Conservation (phyloP, 1,140 invertebrate species). For the Pseudoatta argentina region DNA sequence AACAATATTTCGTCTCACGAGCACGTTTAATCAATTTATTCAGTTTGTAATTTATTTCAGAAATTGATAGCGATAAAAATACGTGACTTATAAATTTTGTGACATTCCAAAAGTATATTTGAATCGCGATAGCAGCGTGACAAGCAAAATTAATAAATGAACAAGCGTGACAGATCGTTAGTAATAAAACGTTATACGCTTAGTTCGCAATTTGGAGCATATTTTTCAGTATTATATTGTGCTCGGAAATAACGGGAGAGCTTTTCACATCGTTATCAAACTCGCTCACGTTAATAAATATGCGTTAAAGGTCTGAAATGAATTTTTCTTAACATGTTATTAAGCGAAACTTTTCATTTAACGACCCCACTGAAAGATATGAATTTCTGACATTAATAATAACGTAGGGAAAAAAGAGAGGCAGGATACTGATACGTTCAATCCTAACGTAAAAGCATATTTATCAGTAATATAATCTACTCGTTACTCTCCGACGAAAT, state of each 20-base stretch:
- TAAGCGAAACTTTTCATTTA: background rate
- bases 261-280: background rate
- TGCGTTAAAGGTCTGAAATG: background rate
- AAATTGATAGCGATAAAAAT: background rate
- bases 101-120: background rate
- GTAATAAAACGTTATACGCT: background rate
- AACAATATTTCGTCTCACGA: background rate
- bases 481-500: background rate
- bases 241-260: background rate
- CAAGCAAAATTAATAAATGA: conserved; percentile 14
- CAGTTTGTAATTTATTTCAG: background rate
- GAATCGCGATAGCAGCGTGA: background rate
- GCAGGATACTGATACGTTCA: background rate
- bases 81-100: background rate
- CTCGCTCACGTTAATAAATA: background rate
- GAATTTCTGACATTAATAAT: conserved; percentile 28
- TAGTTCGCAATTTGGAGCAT: background rate
- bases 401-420: background rate
- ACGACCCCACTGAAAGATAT: background rate
- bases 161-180: background rate
- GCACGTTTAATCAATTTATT: background rate
- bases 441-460: background rate
- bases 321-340: background rate
- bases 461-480: conserved; percentile 23
- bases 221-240: background rate